Evolutionary conservation across 2,888 invertebrate species (phyloP).

Genomic region (Nebria salina): DNA sequence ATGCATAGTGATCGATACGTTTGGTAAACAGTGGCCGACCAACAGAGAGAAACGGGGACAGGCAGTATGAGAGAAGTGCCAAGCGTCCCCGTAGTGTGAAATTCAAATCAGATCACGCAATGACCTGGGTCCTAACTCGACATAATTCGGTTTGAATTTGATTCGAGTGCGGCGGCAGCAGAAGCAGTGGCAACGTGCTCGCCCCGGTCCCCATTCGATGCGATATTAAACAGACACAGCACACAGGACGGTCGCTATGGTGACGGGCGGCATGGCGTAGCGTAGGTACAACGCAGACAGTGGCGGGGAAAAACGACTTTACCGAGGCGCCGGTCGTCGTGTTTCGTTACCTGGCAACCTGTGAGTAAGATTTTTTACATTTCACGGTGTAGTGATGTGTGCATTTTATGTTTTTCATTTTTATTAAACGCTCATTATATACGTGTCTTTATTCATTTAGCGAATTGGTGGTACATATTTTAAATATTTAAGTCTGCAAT

Average conservation of each 20-base stretch:
- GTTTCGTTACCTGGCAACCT: slow-evolving; percentile 49
- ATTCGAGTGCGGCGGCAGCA: slow-evolving; percentile 33
- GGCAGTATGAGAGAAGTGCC: not conserved
- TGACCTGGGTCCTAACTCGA: slow-evolving; percentile 49
- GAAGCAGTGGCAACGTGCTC: slow-evolving; percentile 17
- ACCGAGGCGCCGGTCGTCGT: slow-evolving; percentile 25
- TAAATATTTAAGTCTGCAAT: no score
- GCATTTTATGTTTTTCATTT: slow-evolving; percentile 3
- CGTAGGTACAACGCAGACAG: not conserved
- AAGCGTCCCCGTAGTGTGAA: slow-evolving; percentile 47
- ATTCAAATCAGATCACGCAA: slow-evolving; percentile 50
- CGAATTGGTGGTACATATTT: no score
- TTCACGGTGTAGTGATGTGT: not conserved
- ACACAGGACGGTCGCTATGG: slow-evolving; percentile 50
- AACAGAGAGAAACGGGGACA: no score
- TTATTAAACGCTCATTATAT: not conserved
- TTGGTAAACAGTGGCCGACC: slow-evolving; percentile 13
- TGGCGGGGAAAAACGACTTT: slow-evolving; percentile 2
- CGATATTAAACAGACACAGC: slow-evolving; percentile 52
- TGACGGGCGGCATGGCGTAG: slow-evolving; percentile 29
- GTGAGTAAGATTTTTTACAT: slow-evolving; percentile 20
- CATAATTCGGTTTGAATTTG: slow-evolving; percentile 51
- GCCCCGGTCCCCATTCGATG: slow-evolving; percentile 42
- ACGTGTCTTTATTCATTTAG: no score
- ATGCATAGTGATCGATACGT: slow-evolving; percentile 9